A percentile compares a stretch with the other conserved stretches of the same genome.
Evolutionary conservation across 2,797 vertebrate genomes (phyloP).

Genomic region (Amniataba percoides): DNA sequence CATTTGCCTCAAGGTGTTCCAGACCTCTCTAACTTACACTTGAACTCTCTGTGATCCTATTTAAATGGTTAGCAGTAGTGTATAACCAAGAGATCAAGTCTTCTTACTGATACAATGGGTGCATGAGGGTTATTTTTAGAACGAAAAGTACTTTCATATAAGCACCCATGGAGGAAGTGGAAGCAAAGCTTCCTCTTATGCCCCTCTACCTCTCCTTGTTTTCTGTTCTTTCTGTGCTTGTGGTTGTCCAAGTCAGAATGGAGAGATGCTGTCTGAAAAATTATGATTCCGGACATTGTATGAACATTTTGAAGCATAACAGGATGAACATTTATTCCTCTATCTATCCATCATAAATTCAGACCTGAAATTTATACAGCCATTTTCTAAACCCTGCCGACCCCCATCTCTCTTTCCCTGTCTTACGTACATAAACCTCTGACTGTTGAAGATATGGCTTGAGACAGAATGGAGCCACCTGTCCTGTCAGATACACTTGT

Average conservation of each 20-base stretch:
- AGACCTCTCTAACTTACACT: slow-evolving; percentile 47
- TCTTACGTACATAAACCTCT: slow-evolving; percentile 40
- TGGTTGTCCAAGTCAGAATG: slow-evolving; percentile 6
- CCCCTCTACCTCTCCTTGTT: background rate
- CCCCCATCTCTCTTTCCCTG: slow-evolving; percentile 33
- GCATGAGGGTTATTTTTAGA: slow-evolving; percentile 61
- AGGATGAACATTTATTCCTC: background rate
- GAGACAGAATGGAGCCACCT: slow-evolving; percentile 81
- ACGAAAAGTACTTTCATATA: slow-evolving; percentile 56
- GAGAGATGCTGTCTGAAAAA: slow-evolving; percentile 7
- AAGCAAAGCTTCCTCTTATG: slow-evolving; percentile 30
- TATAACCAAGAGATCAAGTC: slow-evolving; percentile 42
- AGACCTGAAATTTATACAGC: slow-evolving; percentile 16
- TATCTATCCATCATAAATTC: slow-evolving; percentile 11
- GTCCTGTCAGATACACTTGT: slow-evolving; percentile 73
- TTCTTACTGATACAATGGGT: slow-evolving; percentile 34
- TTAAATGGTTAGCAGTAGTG: slow-evolving; percentile 44
- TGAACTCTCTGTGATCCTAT: slow-evolving; percentile 53
- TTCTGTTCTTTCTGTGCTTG: background rate
- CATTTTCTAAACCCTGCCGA: slow-evolving; percentile 17
- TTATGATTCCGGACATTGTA: background rate
- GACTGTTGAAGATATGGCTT: slow-evolving; percentile 66
- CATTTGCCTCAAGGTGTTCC: slow-evolving; percentile 40
- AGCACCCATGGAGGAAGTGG: slow-evolving; percentile 28
- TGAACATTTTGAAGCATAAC: slow-evolving; percentile 7